Percentiles rank a stretch among this genome's conserved stretches.
Conservation (phyloP, 1,140 invertebrate genomes). For the Microplitis demolitor region DNA sequence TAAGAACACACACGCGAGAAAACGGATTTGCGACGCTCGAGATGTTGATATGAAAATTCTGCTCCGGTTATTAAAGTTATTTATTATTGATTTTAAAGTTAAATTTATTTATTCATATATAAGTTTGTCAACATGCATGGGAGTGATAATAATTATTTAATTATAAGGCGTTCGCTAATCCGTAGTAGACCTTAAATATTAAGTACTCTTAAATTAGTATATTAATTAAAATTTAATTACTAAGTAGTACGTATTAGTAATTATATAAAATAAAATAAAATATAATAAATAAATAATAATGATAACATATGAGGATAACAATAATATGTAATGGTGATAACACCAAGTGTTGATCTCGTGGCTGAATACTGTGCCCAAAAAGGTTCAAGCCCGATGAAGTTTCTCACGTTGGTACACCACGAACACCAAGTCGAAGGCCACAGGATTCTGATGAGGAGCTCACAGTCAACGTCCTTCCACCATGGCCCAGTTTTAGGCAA, state of each 20-base stretch:
- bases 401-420: slow-evolving; percentile 52
- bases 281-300: slow-evolving; percentile 9
- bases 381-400: slow-evolving; percentile 62
- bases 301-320: slow-evolving; percentile 12
- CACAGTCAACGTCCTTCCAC: slow-evolving; percentile 61
- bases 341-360: slow-evolving; percentile 56
- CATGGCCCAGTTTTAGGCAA: slow-evolving; percentile 64
- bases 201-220: no score
- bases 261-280: not conserved
- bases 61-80: not conserved
- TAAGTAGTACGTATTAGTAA: not conserved
- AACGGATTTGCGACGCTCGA: slow-evolving; percentile 2
- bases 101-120: not conserved
- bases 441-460: slow-evolving; percentile 62
- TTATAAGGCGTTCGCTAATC: not conserved
- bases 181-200: no score
- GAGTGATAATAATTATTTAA: not conserved
- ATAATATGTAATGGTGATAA: slow-evolving; percentile 28
- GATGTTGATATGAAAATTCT: not conserved
- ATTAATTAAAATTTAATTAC: no score
- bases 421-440: slow-evolving; percentile 44
- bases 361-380: slow-evolving; percentile 55
- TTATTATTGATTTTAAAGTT: not conserved
- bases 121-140: not conserved
- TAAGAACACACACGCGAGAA: slow-evolving; percentile 35